A percentile compares a stretch with the other conserved stretches of the same genome.
Evolutionary conservation across 2,888 invertebrate genomes (phyloP).

Genomic region (Metacarcinus magister): DNA sequence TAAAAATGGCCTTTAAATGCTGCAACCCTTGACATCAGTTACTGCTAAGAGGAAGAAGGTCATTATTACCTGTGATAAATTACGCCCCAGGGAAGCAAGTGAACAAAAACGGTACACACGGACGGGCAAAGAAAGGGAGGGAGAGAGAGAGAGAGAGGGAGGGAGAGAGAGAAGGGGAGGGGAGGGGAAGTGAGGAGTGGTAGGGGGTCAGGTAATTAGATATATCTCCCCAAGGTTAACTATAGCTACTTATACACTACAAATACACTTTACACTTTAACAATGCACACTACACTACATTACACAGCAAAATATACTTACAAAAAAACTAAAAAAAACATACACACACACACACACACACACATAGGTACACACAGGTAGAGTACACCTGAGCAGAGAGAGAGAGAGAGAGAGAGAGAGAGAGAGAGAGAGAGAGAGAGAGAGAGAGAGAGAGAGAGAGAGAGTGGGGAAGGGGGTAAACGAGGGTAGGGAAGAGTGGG

Average conservation of each 20-base stretch:
- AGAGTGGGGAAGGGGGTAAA: not conserved
- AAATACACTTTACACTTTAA: no score
- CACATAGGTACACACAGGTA: not conserved
- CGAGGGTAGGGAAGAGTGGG: not conserved
- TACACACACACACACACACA: no score
- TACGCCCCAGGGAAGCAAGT: not conserved
- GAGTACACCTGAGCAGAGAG: not conserved
- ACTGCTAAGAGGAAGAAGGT: conserved; percentile 9
- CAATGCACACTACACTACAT: no score
- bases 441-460: conserved; percentile 33
- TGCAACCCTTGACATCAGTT: not conserved
- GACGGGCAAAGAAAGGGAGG: not conserved
- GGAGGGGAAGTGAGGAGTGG: not conserved
- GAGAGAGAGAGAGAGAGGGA: not conserved
- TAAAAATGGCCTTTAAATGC: not conserved
- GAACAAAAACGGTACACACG: not conserved
- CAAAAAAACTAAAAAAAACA: no score
- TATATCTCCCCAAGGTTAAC: not conserved
- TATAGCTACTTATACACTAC: not conserved
- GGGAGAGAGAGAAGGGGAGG: not conserved
- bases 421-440: not conserved
- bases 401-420: not conserved
- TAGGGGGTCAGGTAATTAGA: not conserved
- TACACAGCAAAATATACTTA: no score
- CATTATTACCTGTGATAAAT: not conserved